Percentiles rank a stretch among this genome's conserved stretches.
Conservation (phyloP, 2,888 invertebrate genomes). For the Seira musarum region DNA sequence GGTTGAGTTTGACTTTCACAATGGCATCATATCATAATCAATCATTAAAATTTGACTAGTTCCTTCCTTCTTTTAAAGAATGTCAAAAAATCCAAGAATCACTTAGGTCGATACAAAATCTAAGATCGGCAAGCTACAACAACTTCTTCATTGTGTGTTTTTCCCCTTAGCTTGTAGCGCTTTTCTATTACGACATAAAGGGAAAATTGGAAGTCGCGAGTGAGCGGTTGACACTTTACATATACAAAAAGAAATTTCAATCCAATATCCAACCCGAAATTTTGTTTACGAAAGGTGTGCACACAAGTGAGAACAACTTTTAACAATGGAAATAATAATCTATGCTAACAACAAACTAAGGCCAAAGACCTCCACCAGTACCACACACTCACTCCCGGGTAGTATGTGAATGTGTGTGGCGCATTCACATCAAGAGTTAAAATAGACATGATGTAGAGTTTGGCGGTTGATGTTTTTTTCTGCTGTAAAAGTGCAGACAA, state of each 20-base stretch:
- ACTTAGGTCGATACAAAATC: no score
- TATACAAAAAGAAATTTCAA: no score
- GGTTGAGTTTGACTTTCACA: no score
- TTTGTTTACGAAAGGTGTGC: neutral
- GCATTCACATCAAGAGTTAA: no score
- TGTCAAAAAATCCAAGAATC: neutral
- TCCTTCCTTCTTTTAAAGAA: neutral
- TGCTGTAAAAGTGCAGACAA: neutral
- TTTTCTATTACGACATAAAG: neutral
- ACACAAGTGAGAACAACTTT: neutral
- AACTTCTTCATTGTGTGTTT: neutral
- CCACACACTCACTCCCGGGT: conserved; percentile 21
- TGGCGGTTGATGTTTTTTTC: neutral
- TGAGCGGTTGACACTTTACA: neutral
- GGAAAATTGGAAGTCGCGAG: neutral
- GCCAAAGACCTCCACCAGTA: conserved; percentile 46
- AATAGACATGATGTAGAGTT: no score
- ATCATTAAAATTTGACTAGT: neutral
- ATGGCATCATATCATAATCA: neutral
- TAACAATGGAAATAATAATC: neutral
- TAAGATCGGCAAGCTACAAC: neutral
- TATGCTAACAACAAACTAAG: conserved; percentile 28
- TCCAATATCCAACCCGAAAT: neutral
- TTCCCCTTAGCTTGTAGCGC: neutral
- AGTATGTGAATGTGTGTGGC: neutral